Evolutionary conservation across 2,888 invertebrate species (phyloP).

Genomic region (Galerucella calmariensis): DNA sequence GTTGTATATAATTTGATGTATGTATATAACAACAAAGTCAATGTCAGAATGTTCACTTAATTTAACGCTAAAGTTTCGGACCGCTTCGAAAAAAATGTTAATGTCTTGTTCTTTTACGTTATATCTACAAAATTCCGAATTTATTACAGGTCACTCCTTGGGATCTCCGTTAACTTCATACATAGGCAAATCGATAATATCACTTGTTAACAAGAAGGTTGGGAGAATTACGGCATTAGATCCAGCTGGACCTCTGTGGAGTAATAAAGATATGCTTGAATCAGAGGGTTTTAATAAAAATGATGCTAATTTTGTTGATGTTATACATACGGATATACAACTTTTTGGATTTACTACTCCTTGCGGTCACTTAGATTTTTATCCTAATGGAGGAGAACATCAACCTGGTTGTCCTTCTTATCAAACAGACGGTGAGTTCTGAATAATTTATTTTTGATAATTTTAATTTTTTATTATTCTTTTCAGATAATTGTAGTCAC

Average conservation of each 20-base stretch:
- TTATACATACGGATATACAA: slow-evolving; percentile 79
- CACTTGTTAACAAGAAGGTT: slow-evolving; percentile 56
- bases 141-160: slow-evolving; percentile 54
- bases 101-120: slow-evolving; percentile 31
- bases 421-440: slow-evolving; percentile 49
- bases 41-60: too few relatives aligned
- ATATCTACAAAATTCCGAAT: too few relatives aligned
- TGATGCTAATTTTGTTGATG: slow-evolving; percentile 80
- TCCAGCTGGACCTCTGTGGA: slow-evolving; percentile 63
- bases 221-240: slow-evolving; percentile 66
- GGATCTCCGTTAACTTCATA: slow-evolving; percentile 56
- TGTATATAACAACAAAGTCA: too few relatives aligned
- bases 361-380: slow-evolving; percentile 80
- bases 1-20: too few relatives aligned
- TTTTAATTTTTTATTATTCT: slow-evolving; percentile 22
- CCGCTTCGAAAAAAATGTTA: too few relatives aligned
- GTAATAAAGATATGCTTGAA: slow-evolving; percentile 29
- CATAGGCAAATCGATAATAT: slow-evolving; percentile 50
- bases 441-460: not conserved
- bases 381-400: slow-evolving; percentile 76
- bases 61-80: too few relatives aligned
- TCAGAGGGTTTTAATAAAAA: slow-evolving; percentile 73
- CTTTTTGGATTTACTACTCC: slow-evolving; percentile 71
- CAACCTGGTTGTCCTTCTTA: slow-evolving; percentile 74
- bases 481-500: slow-evolving; percentile 66